Evolutionary conservation across 2,113 vertebrate species (phyloP).

Genomic region (Chauna torquata): DNA sequence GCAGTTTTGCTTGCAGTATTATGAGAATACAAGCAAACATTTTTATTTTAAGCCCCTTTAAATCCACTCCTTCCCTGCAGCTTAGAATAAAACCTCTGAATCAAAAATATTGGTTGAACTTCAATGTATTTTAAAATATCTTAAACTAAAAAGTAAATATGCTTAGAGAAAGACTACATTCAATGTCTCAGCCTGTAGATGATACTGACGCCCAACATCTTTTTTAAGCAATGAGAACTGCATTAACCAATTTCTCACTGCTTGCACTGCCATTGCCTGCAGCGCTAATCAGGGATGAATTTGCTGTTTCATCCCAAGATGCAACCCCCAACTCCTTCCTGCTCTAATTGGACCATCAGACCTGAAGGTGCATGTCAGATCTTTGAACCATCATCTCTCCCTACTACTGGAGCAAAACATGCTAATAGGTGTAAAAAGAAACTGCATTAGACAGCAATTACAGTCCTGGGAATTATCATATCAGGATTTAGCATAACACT

Average conservation of each 20-base stretch:
- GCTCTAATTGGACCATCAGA: background rate
- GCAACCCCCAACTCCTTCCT: background rate
- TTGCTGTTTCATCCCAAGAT: background rate
- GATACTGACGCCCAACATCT: background rate
- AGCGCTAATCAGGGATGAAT: background rate
- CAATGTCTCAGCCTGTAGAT: background rate
- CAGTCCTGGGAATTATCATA: background rate
- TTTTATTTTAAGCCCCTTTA: background rate
- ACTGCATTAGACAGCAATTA: no score
- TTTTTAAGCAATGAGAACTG: conserved; percentile 23
- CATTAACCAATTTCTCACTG: background rate
- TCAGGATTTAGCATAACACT: background rate
- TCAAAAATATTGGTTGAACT: background rate
- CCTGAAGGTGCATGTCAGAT: background rate
- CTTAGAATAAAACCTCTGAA: background rate
- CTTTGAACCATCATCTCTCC: background rate
- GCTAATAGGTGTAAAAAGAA: background rate
- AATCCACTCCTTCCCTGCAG: background rate
- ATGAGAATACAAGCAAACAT: background rate
- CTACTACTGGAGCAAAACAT: background rate
- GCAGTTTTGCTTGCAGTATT: background rate
- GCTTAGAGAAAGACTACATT: background rate
- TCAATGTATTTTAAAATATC: background rate
- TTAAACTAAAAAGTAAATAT: background rate
- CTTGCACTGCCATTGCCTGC: background rate